phyloP scores from a whole-genome alignment of 2,888 invertebrate species.

The Crocallis elinguaria region DNA sequence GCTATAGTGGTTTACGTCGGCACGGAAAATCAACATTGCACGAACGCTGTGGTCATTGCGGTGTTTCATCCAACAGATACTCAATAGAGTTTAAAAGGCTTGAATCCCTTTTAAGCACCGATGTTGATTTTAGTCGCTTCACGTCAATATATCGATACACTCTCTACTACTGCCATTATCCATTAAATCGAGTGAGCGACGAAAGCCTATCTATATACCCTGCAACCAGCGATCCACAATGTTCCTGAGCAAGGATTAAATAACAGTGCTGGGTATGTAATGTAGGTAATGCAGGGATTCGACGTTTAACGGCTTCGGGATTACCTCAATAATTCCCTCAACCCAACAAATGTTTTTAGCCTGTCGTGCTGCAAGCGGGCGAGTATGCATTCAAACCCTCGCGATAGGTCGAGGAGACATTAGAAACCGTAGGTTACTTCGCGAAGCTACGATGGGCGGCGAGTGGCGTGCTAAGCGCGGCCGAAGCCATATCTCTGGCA shows the following conservation, averaged over 20 bases:
- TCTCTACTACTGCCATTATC: conserved; percentile 60
- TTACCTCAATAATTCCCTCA: conserved; percentile 78
- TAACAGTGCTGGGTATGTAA: conserved; percentile 78
- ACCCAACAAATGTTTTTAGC: conserved; percentile 81
- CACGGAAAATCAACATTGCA: conserved; percentile 51
- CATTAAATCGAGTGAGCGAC: conserved; percentile 63
- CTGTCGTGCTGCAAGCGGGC: conserved; percentile 44
- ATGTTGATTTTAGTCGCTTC: conserved; percentile 61
- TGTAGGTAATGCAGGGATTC: conserved; percentile 81
- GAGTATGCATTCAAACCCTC: conserved; percentile 38
- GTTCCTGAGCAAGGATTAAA: conserved; percentile 77
- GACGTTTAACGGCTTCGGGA: conserved; percentile 82
- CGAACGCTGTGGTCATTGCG: conserved; percentile 56
- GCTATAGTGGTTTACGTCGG: too few relatives aligned
- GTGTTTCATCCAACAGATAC: conserved; percentile 62
- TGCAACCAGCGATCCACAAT: conserved; percentile 55
- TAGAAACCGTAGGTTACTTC: conserved; percentile 46
- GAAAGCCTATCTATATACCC: conserved; percentile 44
- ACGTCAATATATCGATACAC: conserved; percentile 57
- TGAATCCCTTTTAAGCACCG: conserved; percentile 71
- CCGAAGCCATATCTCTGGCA: conserved; percentile 68
- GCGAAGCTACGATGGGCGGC: conserved; percentile 28
- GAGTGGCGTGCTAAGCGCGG: conserved; percentile 50
- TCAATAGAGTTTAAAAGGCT: conserved; percentile 65
- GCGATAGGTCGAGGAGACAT: conserved; percentile 46